Base-by-base conservation (phyloP, 2,888 invertebrate genomes). In the Hypomecis atomaria region DNA sequence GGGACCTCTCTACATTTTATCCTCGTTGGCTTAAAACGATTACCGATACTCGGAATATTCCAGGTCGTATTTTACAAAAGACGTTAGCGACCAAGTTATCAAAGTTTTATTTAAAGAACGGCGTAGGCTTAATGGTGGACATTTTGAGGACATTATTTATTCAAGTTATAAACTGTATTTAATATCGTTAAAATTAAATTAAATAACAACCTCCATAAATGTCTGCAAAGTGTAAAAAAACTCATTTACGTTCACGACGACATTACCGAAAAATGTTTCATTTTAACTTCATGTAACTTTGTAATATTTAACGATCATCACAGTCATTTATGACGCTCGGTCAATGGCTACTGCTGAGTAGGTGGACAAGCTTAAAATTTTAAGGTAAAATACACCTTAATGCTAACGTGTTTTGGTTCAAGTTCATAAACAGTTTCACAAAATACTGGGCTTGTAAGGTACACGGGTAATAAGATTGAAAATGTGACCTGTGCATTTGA, bases 261-360 rank as follows among this genome's bases (percentile, higher is more conserved):
- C 59, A 59, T 62, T 62, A 62, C 55, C 50, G 60, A 62, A 57
- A 63, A 70, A 70, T 56, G 63, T 67, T 69, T 58, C 60, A 69
- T 48, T 65, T 58, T 65, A 64, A 66, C 63, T 68, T 71, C 65
- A 66, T 67, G 55, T 70, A 60, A 70, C 70, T 70, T 69, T 67
- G 66, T 69, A 67, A 66, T 69, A 69, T 54, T 69, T 70, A 69
- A 70, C 67, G 69, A 70, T 59, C 67, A 64, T 66, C 70, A 49
- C 56, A 57, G 60, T 67, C 67, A 67, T 71, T 72, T 72, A 69
- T 63, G 59, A 59, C 42, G 58, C 65, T 62, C 50, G 52, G 40
- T 23, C 52, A 52, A 42, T 11, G 23, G 52, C 40, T 33, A 52
- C 33, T 23, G 40, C 40, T 6, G 52, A 33, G 13, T 42, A 40